Evolutionary conservation across 2,113 vertebrate species (phyloP), one percentile per base, ranked within the genome.

Genomic region (Xenotilapia longispinis): DNA sequence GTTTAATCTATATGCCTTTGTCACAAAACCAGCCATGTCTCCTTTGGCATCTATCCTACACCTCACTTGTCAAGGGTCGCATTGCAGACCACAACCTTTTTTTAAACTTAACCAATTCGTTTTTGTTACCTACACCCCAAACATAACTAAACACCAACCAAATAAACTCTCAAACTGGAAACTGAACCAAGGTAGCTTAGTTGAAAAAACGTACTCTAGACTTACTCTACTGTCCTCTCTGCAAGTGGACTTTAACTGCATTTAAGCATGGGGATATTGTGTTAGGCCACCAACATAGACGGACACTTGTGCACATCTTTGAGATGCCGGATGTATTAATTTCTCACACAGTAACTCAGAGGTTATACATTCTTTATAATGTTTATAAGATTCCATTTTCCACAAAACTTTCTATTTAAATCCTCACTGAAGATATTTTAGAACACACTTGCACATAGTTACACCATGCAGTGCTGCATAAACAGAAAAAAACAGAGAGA

Each of bases 401-500:
- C 45, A 51, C 17, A 78, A 51, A 51, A 51, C 73, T 8, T 51
- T 51, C 45, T 51, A 78, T 33, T 51, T 26, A 14, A 21, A 8
- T 5, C 23, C 60, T 78, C 55, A 19, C n/a, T 19, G 19, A 33
- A 51, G 45, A 68, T 14, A 11, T 73, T 84, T 84, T 45, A 13
- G 17, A 10, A 81, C 11, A 42, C 49, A 12, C 73, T 68, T 85
- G 53, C 26, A 63, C 33, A 68, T 85, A 84, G 60, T 87, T 80
- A n/a, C 84, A 92, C 83, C 79, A 23, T 63, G 83, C 23, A 60
- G 73, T 17, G 28, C 83, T 68, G 49, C 49, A 36, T 28, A 73
- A 89, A 82, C 54, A 88, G 60, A 80, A 80, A 79, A 89, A 87
- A 89, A 85, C 83, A 17, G 83, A 89, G 89, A 94, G 93, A 95